Evolutionary conservation across 1,140 invertebrate genomes (phyloP), one percentile per base, ranked within the genome.

Genomic region (Eufriesea mexicana): DNA sequence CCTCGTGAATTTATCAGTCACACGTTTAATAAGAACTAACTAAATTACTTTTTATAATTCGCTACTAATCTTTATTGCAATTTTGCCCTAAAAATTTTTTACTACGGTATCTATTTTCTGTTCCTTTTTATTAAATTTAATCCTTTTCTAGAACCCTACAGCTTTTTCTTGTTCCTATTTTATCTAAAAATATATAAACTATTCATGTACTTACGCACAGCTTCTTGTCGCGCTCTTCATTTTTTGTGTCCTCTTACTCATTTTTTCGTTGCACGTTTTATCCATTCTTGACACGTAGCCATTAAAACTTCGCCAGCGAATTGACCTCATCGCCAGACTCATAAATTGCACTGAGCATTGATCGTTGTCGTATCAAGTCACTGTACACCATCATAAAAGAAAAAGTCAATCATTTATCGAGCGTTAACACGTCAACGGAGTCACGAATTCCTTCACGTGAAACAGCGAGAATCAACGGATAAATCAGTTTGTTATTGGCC

Each of bases 401-500:
- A 77, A 64, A n/a, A 20, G 0, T 54, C 16, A 1, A 28, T 9
- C 14, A 12, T 8, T 7, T 6, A 1, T 70, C 6, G 18, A 66
- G 8, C 4, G n/a, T 68, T 14, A 49, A 2, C 25, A 23, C 6
- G 66, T 1, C 7, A 20, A 23, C 18, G 9, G n/a, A 42, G 2
- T 14, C 14, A n/a, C 1, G 23, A 70, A 62, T 70, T 54, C 64
- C 23, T 35, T 10, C 79, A 55, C 49, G 59, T 28, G 73, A 78
- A 28, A n/a, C 9, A 5, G 5, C 2, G 47, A n/a, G 45, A 78
- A 83, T 61, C 23, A 28, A 8, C 20, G 45, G 47, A 70, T 78
- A 54, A 70, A 51, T 78, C 14, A 28, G 12, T 62, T 78, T 35
- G 42, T 54, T 70, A 54, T 70, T 83, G 47, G 10, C 12, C 12